Evolutionary conservation across 2,113 vertebrate species (phyloP), one percentile per base, ranked within the genome.

Genomic region (Pedetes capensis): DNA sequence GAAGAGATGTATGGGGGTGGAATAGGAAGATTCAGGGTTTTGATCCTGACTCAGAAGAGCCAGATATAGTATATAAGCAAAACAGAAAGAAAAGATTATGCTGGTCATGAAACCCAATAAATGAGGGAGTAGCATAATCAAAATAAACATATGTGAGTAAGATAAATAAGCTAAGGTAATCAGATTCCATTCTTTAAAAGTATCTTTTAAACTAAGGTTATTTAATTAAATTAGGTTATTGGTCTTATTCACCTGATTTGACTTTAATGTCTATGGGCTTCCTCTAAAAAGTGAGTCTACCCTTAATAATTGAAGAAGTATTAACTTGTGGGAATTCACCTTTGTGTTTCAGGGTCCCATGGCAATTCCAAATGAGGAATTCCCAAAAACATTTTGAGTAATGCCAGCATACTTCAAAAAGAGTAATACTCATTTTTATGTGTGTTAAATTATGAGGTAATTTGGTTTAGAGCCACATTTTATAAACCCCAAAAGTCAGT

Each of bases 101-200:
- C 32, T 55, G 68, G 27, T 66, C 53, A 57, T 22, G 25, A 92
- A 90, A 72, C 23, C 39, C 76, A 86, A 51, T 17, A 85, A 68
- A 72, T 75, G 68, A 79, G 47, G n/a, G 89, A 85, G 12, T 63
- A 87, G 29, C 27, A 57, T 92, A 69, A 94, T 72, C 81, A 84
- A 93, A 81, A 49, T 63, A 53, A 76, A 55, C 29, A n/a, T 44
- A 6, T 78, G 2, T 78, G 7, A 83, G 42, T 42, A 89, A 23
- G n/a, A 12, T 71, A 89, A 42, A 87, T 44, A 66, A 75, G 12
- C 34, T 59, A 37, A 53, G 23, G 74, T 23, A 44, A 69, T 80
- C 42, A 88, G 39, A 81, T 61, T 76, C 47, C 49, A 83, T 79
- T 83, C 44, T 92, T 80, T 92, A 76, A 63, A 97, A 39, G 8